Conservation (phyloP, 2,888 invertebrate species). For the Monoplex corrugatus region DNA sequence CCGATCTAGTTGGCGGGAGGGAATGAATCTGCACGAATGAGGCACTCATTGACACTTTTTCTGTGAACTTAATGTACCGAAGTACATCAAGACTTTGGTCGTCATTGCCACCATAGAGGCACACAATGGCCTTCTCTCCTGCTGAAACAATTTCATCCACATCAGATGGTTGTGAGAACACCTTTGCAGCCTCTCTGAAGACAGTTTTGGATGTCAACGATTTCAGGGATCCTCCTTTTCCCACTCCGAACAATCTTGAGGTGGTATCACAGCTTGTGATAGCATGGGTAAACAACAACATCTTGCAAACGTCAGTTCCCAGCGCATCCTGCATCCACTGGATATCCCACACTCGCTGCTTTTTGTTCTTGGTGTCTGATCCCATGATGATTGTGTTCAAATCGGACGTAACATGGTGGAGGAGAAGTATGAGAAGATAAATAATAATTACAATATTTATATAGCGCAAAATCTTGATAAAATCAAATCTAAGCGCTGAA, state of each 20-base stretch:
- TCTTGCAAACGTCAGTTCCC: neutral
- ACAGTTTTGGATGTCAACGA: neutral
- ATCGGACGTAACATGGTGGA: neutral
- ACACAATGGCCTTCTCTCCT: constrained; percentile 32
- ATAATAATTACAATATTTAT: too few species aligned
- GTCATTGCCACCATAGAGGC: neutral
- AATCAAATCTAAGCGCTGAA: too few species aligned
- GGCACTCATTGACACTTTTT: constrained; percentile 14
- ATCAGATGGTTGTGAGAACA: neutral
- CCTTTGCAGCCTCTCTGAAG: neutral
- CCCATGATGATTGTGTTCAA: neutral
- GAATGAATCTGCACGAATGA: constrained; percentile 3
- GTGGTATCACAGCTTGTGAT: constrained; percentile 39
- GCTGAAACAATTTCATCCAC: neutral
- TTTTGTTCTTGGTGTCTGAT: neutral
- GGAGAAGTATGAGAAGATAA: neutral
- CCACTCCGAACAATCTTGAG: too few species aligned
- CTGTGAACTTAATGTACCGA: constrained; percentile 1
- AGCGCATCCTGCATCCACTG: neutral
- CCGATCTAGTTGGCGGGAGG: constrained; percentile 42
- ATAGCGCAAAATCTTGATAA: too few species aligned
- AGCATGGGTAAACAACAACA: neutral
- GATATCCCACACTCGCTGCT: neutral
- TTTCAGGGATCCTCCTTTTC: neutral
- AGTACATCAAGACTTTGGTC: neutral